Evolutionary conservation across 1,140 invertebrate genomes (phyloP).

Genomic region (Nephotettix cincticeps): DNA sequence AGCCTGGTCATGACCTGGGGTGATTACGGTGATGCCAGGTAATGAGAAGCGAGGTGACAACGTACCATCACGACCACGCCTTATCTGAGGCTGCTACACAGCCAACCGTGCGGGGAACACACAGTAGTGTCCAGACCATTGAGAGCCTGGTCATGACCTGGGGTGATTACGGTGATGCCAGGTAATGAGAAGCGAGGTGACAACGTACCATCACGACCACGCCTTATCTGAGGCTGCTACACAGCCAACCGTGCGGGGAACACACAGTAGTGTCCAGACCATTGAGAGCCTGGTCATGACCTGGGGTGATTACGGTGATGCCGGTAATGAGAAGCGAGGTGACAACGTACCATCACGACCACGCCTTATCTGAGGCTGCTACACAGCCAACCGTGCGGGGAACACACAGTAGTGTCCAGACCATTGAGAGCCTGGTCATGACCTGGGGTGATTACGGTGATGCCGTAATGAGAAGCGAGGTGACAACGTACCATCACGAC

Average conservation of each 20-base stretch:
- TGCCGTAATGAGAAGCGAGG: constrained; percentile 1
- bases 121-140: too few relatives aligned
- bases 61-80: background rate
- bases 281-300: background rate
- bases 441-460: background rate
- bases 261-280: too few relatives aligned
- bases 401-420: too few relatives aligned
- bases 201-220: too few relatives aligned
- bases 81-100: too few relatives aligned
- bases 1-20: background rate
- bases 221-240: too few relatives aligned
- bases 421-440: background rate
- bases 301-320: background rate
- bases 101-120: too few relatives aligned
- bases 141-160: too few relatives aligned
- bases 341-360: background rate
- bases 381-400: too few relatives aligned
- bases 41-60: constrained; percentile 7
- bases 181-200: too few relatives aligned
- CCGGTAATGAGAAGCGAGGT: constrained; percentile 2
- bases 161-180: too few relatives aligned
- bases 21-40: background rate
- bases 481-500: background rate
- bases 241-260: too few relatives aligned
- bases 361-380: background rate